phyloP scores from a whole-genome alignment of 2,888 invertebrate species.

The Xestia rhomboidea region DNA sequence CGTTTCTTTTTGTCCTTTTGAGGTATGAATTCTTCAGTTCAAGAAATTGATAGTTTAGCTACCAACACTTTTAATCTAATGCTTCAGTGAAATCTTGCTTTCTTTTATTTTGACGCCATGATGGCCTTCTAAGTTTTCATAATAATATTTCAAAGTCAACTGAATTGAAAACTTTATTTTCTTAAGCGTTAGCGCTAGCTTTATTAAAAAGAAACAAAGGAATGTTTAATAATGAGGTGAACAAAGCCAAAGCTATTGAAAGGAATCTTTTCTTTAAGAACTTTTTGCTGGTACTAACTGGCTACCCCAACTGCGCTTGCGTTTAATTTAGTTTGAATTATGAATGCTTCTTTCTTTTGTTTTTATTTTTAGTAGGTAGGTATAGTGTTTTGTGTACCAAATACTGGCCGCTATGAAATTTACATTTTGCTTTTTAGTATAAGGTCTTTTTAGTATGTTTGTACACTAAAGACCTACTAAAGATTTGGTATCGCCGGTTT shows the following conservation, averaged over 20 bases:
- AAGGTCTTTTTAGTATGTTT: background rate
- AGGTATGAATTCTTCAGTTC: background rate
- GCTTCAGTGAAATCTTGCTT: background rate
- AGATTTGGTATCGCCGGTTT: background rate
- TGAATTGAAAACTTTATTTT: slow-evolving; percentile 38
- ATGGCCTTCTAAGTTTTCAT: slow-evolving; percentile 3
- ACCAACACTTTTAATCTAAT: background rate
- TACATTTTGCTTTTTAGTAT: background rate
- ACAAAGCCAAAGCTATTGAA: slow-evolving; percentile 55
- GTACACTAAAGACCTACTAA: no score
- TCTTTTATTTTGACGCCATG: background rate
- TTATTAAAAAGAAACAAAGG: slow-evolving; percentile 61
- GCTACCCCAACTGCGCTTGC: slow-evolving; percentile 21
- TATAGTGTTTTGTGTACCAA: background rate
- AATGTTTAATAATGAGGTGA: slow-evolving; percentile 53
- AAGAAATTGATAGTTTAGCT: background rate
- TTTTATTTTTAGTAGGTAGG: slow-evolving; percentile 13
- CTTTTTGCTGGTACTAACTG: slow-evolving; percentile 41
- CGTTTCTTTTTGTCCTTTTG: background rate
- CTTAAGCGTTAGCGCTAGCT: slow-evolving; percentile 34
- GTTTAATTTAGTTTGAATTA: slow-evolving; percentile 43
- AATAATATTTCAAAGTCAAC: slow-evolving; percentile 26
- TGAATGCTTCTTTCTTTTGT: slow-evolving; percentile 6
- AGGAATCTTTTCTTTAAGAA: slow-evolving; percentile 41
- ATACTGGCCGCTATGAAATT: background rate